These are phyloP conservation scores for Cheilosia vulpina DNA, from an alignment of 2,888 invertebrate genomes.

Conservation along the genomic window DNA sequence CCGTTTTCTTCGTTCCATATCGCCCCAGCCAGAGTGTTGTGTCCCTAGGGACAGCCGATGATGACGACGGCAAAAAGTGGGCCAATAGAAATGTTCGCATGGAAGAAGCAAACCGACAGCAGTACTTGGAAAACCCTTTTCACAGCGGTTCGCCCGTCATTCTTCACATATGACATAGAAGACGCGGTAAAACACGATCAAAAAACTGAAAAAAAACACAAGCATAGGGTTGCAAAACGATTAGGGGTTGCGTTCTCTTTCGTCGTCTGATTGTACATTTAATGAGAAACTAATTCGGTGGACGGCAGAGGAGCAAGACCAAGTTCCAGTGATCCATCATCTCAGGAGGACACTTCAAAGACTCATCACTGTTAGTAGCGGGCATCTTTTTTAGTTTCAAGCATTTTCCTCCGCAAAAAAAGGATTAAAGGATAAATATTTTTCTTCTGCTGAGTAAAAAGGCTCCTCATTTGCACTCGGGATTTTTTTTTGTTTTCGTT, in stretches of 20 bases:
- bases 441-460: conserved; percentile 20
- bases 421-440: conserved; percentile 73
- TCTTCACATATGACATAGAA: conserved; percentile 56
- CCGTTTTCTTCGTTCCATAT: conserved; percentile 28
- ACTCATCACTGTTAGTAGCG: conserved; percentile 14
- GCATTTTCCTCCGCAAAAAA: conserved; percentile 8
- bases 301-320: conserved; percentile 52
- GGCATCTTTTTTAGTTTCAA: conserved; percentile 1
- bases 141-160: conserved; percentile 27
- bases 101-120: conserved; percentile 23
- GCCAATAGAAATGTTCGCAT: conserved; percentile 23
- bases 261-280: conserved; percentile 65
- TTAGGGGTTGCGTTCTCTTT: conserved; percentile 44
- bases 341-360: conserved; percentile 45
- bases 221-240: conserved; percentile 32
- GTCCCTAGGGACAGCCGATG: conserved; percentile 35
- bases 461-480: conserved; percentile 41
- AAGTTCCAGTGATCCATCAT: conserved; percentile 69
- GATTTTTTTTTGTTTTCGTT: conserved; percentile 14
- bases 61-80: conserved; percentile 29
- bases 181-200: neutral
- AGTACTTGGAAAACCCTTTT: conserved; percentile 60
- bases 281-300: conserved; percentile 73
- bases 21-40: neutral
- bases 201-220: neutral